Base-by-base conservation (phyloP, 53 echinoderm and acorn worm species). In the Holothuria scabra region DNA sequence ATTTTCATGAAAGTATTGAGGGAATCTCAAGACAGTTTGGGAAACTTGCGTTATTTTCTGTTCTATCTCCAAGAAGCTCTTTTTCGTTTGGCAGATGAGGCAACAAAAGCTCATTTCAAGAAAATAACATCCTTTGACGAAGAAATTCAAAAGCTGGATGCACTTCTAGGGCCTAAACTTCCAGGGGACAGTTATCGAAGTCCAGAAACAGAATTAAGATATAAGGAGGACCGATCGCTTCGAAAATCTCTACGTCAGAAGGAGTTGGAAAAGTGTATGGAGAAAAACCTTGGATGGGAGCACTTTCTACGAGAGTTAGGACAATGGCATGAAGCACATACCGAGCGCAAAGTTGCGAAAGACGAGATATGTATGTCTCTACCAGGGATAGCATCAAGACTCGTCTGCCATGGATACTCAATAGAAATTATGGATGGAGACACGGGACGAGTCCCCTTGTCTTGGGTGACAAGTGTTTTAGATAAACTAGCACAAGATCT, bases 391-490 rank as follows among this genome's bases (percentile, higher is more conserved):
- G 79, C 79, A 1, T 55, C 79, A 3, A 30, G 16, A 3, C n/a
- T 79, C 1, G 10, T 79, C 9, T 10, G 16, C 1, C 25, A 59
- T 9, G 58, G 57, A 8, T 26, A 79, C 55, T 59, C 79, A 8
- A 7, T 79, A 2, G 79, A 79, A 57, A 31, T 79, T 18, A 28
- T 79, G 79, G 79, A 79, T 79, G 79, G 79, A 10, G 79, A 79
- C 32, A 59, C 59, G 4, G 79, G 59, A 12, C 13, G 37, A 1
- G 56, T 79, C 30, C 79, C 79, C 10, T 26, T 79, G 11, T 31
- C 56, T 5, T 79, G 79, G 79, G 25, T 79, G 14, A 79, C 56
- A 26, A 59, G 57, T 30, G 79, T 79, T 4, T 32, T 79, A 14
- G 79, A 58, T 4, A 11, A 12, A 52, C 31, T 79, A 19, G 23